These are phyloP conservation scores for Cyphomyrmex costatus DNA, from an alignment of 1,140 invertebrate species.

Conservation along the genomic window DNA sequence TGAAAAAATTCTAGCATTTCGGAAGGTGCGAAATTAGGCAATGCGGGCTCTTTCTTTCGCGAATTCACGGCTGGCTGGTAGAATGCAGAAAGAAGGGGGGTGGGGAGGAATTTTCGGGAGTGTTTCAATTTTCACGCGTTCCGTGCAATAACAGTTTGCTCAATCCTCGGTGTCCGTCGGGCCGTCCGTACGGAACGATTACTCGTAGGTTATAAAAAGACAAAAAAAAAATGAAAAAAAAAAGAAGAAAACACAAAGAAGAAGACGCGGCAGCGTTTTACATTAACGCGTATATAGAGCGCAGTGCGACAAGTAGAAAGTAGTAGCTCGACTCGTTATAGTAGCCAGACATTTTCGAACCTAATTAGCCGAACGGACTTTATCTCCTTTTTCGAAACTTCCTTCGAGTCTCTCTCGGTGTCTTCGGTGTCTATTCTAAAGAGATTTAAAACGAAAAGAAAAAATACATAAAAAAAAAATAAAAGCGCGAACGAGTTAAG, in stretches of 20 bases:
- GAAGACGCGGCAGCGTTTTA: conserved; percentile 24
- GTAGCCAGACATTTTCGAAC: conserved; percentile 69
- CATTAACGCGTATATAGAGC: conserved; percentile 40
- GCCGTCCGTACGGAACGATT: conserved; percentile 85
- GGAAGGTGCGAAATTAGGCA: conserved; percentile 47
- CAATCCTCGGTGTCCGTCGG: conserved; percentile 86
- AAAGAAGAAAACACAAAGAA: conserved; percentile 43
- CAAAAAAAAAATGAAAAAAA: conserved; percentile 54
- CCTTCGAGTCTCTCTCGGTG: conserved; percentile 85
- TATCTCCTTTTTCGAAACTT: conserved; percentile 83
- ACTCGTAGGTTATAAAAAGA: conserved; percentile 75
- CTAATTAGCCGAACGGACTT: conserved; percentile 71
- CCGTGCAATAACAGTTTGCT: conserved; percentile 85
- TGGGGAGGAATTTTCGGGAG: conserved; percentile 64
- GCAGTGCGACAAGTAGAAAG: conserved; percentile 52
- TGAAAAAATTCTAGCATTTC: background rate
- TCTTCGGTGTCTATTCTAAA: conserved; percentile 85
- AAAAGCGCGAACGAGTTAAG: conserved; percentile 41
- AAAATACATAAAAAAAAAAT: conserved; percentile 62
- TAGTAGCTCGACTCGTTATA: conserved; percentile 71
- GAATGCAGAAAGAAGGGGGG: conserved; percentile 1
- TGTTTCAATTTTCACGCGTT: conserved; percentile 81
- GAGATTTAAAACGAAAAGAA: conserved; percentile 77
- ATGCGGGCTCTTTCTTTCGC: conserved; percentile 47
- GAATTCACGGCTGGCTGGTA: conserved; percentile 41